A percentile compares a stretch with the other conserved stretches of the same genome.
phyloP scores from a whole-genome alignment of 2,888 invertebrate species.

The Acrocera orbiculus region DNA sequence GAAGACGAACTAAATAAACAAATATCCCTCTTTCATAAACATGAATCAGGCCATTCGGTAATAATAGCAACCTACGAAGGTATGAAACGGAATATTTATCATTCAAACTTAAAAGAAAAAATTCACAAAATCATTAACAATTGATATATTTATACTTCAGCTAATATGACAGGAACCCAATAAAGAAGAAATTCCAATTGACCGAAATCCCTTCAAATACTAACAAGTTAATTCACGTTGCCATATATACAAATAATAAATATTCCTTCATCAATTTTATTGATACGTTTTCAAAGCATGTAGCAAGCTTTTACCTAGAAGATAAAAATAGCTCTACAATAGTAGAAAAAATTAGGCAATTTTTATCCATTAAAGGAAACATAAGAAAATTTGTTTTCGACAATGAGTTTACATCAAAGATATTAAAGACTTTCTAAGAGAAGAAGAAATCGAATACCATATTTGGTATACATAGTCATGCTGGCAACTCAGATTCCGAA shows the following conservation, averaged over 20 bases:
- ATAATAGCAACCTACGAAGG: conserved; percentile 13
- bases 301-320: background rate
- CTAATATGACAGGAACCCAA: conserved; percentile 1
- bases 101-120: conserved; percentile 9
- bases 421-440: background rate
- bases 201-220: conserved; percentile 1
- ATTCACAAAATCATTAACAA: conserved; percentile 2
- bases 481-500: background rate
- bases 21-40: conserved; percentile 12
- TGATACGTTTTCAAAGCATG: conserved; percentile 4
- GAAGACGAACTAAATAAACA: conserved; percentile 12
- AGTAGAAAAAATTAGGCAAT: conserved; percentile 1
- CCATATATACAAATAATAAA: background rate
- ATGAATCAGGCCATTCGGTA: conserved; percentile 13
- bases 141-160: background rate
- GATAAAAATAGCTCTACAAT: background rate
- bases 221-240: conserved; percentile 1
- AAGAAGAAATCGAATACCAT: background rate
- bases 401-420: background rate
- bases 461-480: background rate
- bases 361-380: background rate
- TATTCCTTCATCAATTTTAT: conserved; percentile 2
- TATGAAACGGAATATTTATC: conserved; percentile 13
- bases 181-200: background rate
- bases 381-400: background rate